A percentile compares a stretch with the other conserved stretches of the same genome.
Conservation (phyloP, 2,113 vertebrate species). For the Acanthochromis polyacanthus region DNA sequence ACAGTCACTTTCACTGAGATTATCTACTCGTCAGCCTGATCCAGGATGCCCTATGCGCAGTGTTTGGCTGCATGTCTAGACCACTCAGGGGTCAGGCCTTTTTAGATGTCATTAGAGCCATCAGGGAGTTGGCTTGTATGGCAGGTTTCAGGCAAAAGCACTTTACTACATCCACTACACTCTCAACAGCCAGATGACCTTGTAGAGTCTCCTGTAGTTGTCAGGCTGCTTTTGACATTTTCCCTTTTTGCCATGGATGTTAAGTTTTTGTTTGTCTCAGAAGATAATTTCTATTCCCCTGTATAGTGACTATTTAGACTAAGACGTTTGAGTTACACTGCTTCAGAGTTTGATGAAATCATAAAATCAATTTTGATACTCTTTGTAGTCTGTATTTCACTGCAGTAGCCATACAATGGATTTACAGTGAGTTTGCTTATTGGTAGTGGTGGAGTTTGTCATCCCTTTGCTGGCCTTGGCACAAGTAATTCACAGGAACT, state of each 20-base stretch:
- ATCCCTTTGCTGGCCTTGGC: background rate
- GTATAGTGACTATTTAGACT: background rate
- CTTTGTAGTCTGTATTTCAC: background rate
- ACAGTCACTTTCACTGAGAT: conserved; percentile 52
- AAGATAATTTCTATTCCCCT: background rate
- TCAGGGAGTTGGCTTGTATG: conserved; percentile 33
- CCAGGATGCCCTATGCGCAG: conserved; percentile 45
- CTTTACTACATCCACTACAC: conserved; percentile 41
- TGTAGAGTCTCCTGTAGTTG: conserved; percentile 17
- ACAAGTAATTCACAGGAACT: background rate
- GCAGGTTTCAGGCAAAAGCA: conserved; percentile 49
- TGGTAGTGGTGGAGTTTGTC: too few relatives aligned
- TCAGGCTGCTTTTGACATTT: background rate
- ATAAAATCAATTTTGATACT: background rate
- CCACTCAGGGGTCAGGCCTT: conserved; percentile 50
- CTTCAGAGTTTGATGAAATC: background rate
- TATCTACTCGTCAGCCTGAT: conserved; percentile 52
- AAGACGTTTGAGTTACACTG: background rate
- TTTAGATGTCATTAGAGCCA: conserved; percentile 58
- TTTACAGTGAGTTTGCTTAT: too few relatives aligned
- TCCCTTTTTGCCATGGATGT: background rate
- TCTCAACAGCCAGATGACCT: conserved; percentile 38
- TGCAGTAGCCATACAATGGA: background rate
- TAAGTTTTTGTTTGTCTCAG: background rate
- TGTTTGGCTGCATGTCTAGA: conserved; percentile 49